Conservation (phyloP, 2,888 invertebrate genomes). For the Esperia sulphurella region DNA sequence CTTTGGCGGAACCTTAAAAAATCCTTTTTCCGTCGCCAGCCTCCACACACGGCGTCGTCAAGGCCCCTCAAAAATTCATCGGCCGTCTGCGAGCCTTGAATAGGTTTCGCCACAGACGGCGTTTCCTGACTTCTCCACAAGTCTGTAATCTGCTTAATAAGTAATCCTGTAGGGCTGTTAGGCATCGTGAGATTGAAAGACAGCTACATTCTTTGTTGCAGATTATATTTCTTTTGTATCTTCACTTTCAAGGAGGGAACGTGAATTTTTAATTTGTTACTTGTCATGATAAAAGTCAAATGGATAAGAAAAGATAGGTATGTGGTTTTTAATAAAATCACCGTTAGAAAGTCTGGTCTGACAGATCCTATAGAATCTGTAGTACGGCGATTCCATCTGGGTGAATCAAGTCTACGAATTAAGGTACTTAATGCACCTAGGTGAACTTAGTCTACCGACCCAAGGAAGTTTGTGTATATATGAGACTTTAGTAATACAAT, state of each 20-base stretch:
- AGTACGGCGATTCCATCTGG: no score
- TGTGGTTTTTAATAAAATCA: no score
- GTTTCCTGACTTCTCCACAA: constrained; percentile 37
- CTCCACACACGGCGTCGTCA: constrained; percentile 46
- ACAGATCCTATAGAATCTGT: no score
- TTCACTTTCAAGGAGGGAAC: no score
- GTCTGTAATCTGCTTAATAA: constrained; percentile 68
- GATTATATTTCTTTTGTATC: background rate
- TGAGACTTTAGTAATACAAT: no score
- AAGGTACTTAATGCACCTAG: no score
- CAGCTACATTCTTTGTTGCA: background rate
- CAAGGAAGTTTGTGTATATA: no score
- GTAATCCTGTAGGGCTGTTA: constrained; percentile 48
- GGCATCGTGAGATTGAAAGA: no score
- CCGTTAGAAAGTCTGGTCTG: no score
- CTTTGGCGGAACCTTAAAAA: constrained; percentile 13
- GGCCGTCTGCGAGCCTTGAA: constrained; percentile 68
- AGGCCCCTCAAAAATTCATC: constrained; percentile 78
- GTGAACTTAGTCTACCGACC: no score
- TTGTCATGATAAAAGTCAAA: background rate
- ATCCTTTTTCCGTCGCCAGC: constrained; percentile 28
- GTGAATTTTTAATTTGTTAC: no score
- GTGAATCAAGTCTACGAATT: no score
- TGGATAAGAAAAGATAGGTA: background rate
- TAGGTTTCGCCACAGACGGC: constrained; percentile 48